Evolutionary conservation across 2,113 vertebrate genomes (phyloP).

Genomic region (Sylvia atricapilla): DNA sequence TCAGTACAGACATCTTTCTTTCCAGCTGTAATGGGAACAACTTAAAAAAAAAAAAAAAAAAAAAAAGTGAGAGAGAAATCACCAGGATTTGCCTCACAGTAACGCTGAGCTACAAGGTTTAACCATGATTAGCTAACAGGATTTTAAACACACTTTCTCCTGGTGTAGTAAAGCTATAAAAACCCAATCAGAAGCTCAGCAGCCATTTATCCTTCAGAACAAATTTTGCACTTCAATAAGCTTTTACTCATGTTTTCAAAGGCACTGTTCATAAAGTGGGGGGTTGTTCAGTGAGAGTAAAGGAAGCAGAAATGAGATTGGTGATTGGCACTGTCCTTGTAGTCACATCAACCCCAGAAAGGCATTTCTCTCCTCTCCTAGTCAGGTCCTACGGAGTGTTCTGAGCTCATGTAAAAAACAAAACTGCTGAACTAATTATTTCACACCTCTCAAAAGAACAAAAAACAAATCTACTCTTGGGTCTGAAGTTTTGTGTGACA

Average conservation of each 20-base stretch:
- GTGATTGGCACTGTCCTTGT: neutral
- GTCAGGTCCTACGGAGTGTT: neutral
- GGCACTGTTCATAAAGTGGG: neutral
- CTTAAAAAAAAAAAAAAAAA: neutral
- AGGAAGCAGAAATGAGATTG: neutral
- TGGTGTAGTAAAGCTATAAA: neutral
- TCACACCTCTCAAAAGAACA: neutral
- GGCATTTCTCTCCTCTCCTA: neutral
- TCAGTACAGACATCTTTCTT: neutral
- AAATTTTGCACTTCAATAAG: neutral
- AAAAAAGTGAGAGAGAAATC: neutral
- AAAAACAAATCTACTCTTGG: neutral
- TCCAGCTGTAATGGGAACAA: neutral
- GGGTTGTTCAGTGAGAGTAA: neutral
- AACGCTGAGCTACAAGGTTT: neutral
- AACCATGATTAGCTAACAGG: neutral
- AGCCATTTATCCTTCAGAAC: neutral
- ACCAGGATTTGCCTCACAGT: neutral
- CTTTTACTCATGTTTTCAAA: conserved; percentile 1
- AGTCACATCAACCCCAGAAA: neutral
- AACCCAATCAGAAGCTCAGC: neutral
- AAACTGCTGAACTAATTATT: conserved; percentile 9
- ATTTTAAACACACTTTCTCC: neutral
- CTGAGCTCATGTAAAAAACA: neutral
- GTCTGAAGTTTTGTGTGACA: conserved; percentile 17